Evolutionary conservation across 2,113 vertebrate genomes (phyloP).

Genomic region (Nettapus auritus): DNA sequence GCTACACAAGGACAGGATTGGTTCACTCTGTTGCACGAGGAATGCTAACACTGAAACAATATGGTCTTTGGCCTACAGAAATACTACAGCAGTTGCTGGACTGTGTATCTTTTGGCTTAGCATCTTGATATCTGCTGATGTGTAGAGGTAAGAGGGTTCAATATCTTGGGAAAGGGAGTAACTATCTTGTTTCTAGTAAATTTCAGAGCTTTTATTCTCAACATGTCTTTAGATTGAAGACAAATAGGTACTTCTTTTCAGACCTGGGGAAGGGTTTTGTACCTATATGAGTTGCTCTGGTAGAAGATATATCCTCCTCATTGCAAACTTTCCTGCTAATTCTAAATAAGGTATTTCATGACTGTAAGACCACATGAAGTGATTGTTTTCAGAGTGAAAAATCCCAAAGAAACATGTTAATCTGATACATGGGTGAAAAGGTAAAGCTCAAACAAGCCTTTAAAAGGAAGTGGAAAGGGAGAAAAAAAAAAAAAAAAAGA

Average conservation of each 20-base stretch:
- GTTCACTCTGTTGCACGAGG: not conserved
- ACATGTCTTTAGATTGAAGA: not conserved
- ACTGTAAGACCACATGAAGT: not conserved
- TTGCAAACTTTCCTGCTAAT: not conserved
- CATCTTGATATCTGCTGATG: not conserved
- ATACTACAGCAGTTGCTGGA: not conserved
- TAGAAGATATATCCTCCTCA: not conserved
- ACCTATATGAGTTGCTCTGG: not conserved
- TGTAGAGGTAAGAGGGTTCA: not conserved
- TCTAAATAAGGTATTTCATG: conserved; percentile 31
- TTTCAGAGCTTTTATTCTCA: not conserved
- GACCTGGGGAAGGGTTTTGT: not conserved
- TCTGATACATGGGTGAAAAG: conserved; percentile 35
- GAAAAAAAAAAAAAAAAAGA: not conserved
- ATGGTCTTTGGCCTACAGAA: not conserved
- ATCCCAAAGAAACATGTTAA: conserved; percentile 5
- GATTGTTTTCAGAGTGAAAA: conserved; percentile 20
- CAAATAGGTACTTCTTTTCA: not conserved
- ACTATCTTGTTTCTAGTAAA: not conserved
- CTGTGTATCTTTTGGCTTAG: not conserved
- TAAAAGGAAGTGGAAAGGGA: conserved; percentile 22
- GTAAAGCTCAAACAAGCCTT: conserved; percentile 10
- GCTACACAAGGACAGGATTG: not conserved
- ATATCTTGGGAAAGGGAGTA: not conserved
- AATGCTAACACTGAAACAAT: not conserved